Evolutionary conservation across 2,888 invertebrate genomes (phyloP).

Genomic region (Atethmia centrago): DNA sequence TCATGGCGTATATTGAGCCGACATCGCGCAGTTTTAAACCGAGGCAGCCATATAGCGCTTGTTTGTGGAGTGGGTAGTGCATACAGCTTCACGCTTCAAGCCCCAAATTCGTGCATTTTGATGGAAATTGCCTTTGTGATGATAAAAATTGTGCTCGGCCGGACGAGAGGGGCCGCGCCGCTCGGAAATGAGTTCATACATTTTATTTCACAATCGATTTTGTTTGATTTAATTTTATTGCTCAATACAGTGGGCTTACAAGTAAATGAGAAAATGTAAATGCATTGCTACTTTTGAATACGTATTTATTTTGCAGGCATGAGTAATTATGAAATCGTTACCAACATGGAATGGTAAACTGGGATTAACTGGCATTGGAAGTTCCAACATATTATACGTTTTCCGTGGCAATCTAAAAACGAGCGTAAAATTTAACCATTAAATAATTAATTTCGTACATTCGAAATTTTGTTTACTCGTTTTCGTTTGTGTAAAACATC

Average conservation of each 20-base stretch:
- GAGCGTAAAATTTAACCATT: constrained; percentile 6
- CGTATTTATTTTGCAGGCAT: constrained; percentile 40
- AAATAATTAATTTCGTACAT: constrained; percentile 28
- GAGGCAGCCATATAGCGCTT: constrained; percentile 45
- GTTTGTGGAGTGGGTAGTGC: constrained; percentile 64
- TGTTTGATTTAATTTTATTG: constrained; percentile 85
- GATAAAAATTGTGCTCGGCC: constrained; percentile 81
- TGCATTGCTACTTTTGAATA: constrained; percentile 54
- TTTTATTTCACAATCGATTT: constrained; percentile 83
- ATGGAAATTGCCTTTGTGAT: constrained; percentile 85
- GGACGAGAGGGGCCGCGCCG: constrained; percentile 72
- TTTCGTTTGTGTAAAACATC: constrained; percentile 3
- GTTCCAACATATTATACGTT: constrained; percentile 7
- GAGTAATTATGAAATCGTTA: constrained; percentile 55
- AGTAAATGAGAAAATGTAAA: constrained; percentile 70
- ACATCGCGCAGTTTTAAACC: constrained; percentile 51
- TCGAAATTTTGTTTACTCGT: constrained; percentile 30
- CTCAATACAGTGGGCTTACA: constrained; percentile 67
- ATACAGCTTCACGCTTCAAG: constrained; percentile 74
- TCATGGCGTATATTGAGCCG: constrained; percentile 23
- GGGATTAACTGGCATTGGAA: constrained; percentile 32
- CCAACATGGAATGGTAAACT: constrained; percentile 37
- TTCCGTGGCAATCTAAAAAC: constrained; percentile 15
- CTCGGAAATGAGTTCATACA: constrained; percentile 85
- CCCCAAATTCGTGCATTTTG: constrained; percentile 84